A percentile compares a stretch with the other conserved stretches of the same genome.
These are phyloP conservation scores for Xestia sexstrigata DNA, from an alignment of 2,888 invertebrate species.

Conservation along the genomic window DNA sequence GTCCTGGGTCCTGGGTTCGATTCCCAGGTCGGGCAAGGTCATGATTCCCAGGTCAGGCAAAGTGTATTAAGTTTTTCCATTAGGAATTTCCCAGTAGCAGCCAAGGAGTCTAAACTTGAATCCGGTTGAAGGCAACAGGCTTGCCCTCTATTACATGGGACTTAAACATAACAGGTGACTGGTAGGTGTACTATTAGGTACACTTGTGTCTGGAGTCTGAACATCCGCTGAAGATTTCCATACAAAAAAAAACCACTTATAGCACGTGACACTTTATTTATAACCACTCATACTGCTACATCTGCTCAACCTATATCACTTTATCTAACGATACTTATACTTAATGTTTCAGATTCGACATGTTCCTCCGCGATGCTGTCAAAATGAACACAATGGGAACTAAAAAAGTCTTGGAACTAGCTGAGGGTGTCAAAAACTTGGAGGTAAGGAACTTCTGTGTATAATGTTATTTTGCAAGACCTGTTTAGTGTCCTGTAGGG, in stretches of 20 bases:
- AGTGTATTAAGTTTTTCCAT: background rate
- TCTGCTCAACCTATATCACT: background rate
- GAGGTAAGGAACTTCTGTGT: conserved; percentile 77
- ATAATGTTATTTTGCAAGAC: background rate
- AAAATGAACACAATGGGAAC: conserved; percentile 97
- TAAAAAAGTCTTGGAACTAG: conserved; percentile 93
- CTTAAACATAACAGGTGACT: no score
- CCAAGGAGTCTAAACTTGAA: background rate
- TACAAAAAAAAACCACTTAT: no score
- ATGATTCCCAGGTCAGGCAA: background rate
- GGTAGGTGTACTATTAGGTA: no score
- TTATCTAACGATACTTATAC: background rate
- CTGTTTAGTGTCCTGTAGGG: background rate
- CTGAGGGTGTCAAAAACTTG: conserved; percentile 92
- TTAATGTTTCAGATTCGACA: conserved; percentile 94
- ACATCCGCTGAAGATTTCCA: no score
- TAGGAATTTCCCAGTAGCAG: background rate
- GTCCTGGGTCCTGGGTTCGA: background rate
- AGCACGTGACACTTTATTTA: no score
- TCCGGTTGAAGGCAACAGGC: no score
- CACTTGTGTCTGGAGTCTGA: no score
- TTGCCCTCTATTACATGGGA: no score
- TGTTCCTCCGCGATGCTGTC: conserved; percentile 95
- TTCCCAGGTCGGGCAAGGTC: background rate
- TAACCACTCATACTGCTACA: no score